phyloP scores from a whole-genome alignment of 1,140 invertebrate genomes.

The Sarcophaga bullata region DNA sequence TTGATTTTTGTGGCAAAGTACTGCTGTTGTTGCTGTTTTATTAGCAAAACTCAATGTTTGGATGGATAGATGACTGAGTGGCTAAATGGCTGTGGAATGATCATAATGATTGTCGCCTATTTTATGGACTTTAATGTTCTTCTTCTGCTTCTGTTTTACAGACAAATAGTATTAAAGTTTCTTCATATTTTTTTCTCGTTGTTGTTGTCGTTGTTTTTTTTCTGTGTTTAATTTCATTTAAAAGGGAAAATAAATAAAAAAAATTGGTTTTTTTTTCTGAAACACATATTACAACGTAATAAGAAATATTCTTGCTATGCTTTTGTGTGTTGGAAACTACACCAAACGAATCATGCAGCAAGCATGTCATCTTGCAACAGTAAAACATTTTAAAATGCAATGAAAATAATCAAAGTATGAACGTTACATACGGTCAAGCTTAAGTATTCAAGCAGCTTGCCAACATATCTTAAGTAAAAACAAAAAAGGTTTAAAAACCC shows the following conservation, averaged over 20 bases:
- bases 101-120: slow-evolving; percentile 39
- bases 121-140: slow-evolving; percentile 22
- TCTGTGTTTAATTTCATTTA: slow-evolving; percentile 32
- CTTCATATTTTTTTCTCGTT: not conserved
- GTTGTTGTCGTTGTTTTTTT: too few species aligned
- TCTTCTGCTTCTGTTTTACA: not conserved
- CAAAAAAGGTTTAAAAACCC: too few species aligned
- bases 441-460: too few species aligned
- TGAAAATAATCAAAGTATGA: too few species aligned
- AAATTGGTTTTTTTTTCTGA: not conserved
- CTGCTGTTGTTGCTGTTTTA: not conserved
- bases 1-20: too few species aligned
- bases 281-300: slow-evolving; percentile 37
- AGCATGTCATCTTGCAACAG: not conserved
- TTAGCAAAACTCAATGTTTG: not conserved
- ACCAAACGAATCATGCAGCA: slow-evolving; percentile 27
- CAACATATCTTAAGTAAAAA: too few species aligned
- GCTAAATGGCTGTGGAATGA: not conserved
- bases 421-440: too few species aligned
- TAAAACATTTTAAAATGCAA: too few species aligned
- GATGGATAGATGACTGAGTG: not conserved
- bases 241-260: too few species aligned
- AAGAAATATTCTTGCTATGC: slow-evolving; percentile 40
- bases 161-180: not conserved
- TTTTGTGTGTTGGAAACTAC: slow-evolving; percentile 29